A percentile compares a stretch with the other conserved stretches of the same genome.
phyloP scores from a whole-genome alignment of 2,113 vertebrate genomes.

The Heteronetta atricapilla region DNA sequence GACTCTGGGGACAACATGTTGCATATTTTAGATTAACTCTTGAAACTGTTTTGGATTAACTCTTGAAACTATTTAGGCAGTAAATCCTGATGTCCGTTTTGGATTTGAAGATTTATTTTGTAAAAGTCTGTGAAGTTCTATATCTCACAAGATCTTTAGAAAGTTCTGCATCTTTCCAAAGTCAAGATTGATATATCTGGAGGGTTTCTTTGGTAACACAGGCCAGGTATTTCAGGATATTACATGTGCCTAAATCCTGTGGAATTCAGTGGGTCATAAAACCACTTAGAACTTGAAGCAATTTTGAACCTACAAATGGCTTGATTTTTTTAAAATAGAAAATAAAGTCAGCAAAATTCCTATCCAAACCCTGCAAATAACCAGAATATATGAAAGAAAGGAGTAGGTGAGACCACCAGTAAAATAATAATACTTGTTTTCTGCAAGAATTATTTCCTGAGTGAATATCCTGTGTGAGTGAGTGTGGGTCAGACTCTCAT shows the following conservation, averaged over 20 bases:
- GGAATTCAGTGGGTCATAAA: not conserved
- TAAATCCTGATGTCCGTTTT: not conserved
- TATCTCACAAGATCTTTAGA: not conserved
- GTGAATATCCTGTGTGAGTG: not conserved
- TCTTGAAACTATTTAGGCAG: not conserved
- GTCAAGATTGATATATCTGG: too few species aligned
- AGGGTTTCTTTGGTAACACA: not conserved
- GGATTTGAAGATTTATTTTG: not conserved
- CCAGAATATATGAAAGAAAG: not conserved
- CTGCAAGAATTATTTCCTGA: constrained; percentile 17
- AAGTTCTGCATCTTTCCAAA: not conserved
- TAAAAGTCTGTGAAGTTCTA: not conserved
- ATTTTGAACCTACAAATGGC: not conserved
- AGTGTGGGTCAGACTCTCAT: not conserved
- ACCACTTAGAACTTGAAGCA: not conserved
- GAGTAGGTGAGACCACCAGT: not conserved
- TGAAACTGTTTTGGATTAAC: not conserved
- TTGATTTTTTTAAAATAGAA: not conserved
- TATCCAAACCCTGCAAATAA: not conserved
- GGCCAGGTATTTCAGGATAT: not conserved
- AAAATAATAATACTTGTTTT: constrained; percentile 8
- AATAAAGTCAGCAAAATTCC: not conserved
- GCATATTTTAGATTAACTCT: not conserved
- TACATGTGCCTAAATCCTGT: not conserved
- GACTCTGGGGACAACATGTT: not conserved